Conservation (phyloP, 2,797 vertebrate genomes). For the Enteromius afrohamiltoni region DNA sequence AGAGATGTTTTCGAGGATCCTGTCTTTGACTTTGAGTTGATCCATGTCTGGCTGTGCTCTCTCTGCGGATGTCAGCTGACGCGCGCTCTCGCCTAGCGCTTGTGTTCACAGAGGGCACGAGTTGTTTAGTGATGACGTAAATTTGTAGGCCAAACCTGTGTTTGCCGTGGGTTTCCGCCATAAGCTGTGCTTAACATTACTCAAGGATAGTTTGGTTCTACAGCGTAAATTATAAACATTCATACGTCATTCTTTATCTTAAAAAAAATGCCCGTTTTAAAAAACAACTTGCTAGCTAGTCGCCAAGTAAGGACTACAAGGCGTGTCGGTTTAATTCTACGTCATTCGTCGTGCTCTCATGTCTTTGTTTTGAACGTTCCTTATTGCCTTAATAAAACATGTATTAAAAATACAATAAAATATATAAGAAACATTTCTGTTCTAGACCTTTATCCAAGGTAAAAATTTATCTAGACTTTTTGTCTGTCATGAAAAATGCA, state of each 20-base stretch:
- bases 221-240: background rate
- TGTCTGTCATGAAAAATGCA: background rate
- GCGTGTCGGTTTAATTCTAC: constrained; percentile 1
- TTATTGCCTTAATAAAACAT: background rate
- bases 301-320: background rate
- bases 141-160: constrained; percentile 3
- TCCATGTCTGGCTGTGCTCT: constrained; percentile 82
- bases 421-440: background rate
- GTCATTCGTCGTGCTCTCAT: background rate
- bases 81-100: constrained; percentile 54
- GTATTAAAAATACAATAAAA: background rate
- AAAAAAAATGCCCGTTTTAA: background rate
- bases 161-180: background rate
- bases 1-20: constrained; percentile 96
- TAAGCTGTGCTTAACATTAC: background rate
- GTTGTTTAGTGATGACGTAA: constrained; percentile 13
- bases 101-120: constrained; percentile 52
- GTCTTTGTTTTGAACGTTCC: background rate
- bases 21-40: constrained; percentile 93
- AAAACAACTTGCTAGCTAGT: background rate
- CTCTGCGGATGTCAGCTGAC: constrained; percentile 77
- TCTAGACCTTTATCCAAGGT: background rate
- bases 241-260: background rate
- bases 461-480: background rate
- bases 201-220: background rate